Evolutionary conservation across 1,140 invertebrate genomes (phyloP), one percentile per base, ranked within the genome.

Genomic region (Drepana arcuata): DNA sequence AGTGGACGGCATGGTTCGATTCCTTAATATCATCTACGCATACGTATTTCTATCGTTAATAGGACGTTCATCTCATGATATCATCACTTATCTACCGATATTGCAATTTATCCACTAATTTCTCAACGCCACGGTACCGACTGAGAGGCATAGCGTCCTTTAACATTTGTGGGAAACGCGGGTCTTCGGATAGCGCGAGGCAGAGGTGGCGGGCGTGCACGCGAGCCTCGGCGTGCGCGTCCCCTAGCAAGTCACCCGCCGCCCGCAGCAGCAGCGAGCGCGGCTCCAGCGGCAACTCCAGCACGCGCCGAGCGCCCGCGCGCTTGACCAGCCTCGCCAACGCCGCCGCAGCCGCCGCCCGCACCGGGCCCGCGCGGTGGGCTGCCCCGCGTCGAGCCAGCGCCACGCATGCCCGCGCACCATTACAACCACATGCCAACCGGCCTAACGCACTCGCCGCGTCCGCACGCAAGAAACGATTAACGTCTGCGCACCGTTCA

Each of bases 401-500:
- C 13, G 88, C 85, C 9, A 73, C 69, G 1, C 81, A 81, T 0
- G 84, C 78, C 16, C 80, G 61, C 0, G 62, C 69, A 7, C 46
- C 15, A 78, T 71, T 25, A 86, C 88, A 42, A 81, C 87, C 87
- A 29, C 92, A 89, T 16, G 94, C 87, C 88, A 98, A 92, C 3
- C 87, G 83, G 48, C 91, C 90, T 16, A 99, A 63, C 12, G 95
- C 92, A n/a, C 86, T 83, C 10, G 93, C 91, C 7, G 94, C 91
- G 73, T 98, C 96, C 10, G 91, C 92, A 23, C 95, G 85, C 14
- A 98, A 85, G 67, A 98, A 99, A 52, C 91, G 91, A 72, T 97
- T 97, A 1, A 94, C 97, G 64, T 98, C 96, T 0, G 94, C 93
- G 23, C 93, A 93, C 52, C 95, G 90, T 43, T 93, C 90, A 10